Evolutionary conservation across 2,113 vertebrate species (phyloP), one percentile per base, ranked within the genome.

Genomic region (Colaptes auratus): DNA sequence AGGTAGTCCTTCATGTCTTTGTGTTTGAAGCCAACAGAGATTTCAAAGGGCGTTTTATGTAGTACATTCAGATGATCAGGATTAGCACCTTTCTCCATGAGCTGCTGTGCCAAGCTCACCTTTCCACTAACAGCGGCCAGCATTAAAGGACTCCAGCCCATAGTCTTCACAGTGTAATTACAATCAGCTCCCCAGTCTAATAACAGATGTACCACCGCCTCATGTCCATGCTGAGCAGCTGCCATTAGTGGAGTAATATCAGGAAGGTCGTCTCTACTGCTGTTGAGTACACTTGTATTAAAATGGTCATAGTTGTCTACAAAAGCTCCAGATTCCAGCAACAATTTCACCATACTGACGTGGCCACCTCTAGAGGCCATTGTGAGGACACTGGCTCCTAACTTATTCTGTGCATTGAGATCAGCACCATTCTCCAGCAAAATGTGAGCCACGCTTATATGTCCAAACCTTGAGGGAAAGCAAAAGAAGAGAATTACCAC

Each of bases 71-170:
- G 91, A 69, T 98, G 98, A 97, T 99, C 98, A 0, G 99, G 98
- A 95, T 99, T 98, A 35, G 99, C 99, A 63, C 99, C 99, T 2
- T 98, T 98, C 95, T 99, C 99, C 69, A 99, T 96, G 82, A 99
- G 98, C 97, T 99, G 99, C 96, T 99, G 99, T 39, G 98, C 98
- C 92, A 99, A 94, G 42, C 97, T 97, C 53, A 98, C 98, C 95
- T 98, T 98, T 27, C 99, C 99, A 4, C 97, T 98, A 33, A 98
- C 97, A 0, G 99, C 98, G 2, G 99, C 98, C 83, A 99, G 95
- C 99, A 99, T 99, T 70, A 99, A 97, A 1, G 99, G 98, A 72
- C 98, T 99, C 99, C 99, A 99, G 79, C 98, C 99, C 23, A 98
- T 98, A 0, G 98, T 98, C 95, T 97, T 98, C 86, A 98, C 97